phyloP scores from a whole-genome alignment of 2,888 invertebrate species.

The Lepidocyrtinus sp. region DNA sequence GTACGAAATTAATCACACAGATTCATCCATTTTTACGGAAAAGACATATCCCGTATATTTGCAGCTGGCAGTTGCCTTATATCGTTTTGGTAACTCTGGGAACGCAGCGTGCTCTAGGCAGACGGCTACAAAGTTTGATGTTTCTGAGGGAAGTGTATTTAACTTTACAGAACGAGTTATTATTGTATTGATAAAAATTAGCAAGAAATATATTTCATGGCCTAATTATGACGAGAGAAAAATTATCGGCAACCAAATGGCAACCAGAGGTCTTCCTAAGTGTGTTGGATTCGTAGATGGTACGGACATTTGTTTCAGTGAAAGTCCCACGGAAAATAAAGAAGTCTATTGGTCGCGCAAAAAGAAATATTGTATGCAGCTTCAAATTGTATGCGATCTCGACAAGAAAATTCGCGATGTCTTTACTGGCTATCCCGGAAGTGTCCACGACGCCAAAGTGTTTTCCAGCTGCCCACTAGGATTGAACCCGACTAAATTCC shows the following conservation, averaged over 20 bases:
- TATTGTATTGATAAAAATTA: background rate
- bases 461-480: background rate
- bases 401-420: constrained; percentile 24
- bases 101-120: background rate
- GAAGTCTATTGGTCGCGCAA: constrained; percentile 51
- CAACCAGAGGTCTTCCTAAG: constrained; percentile 23
- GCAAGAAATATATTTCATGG: constrained; percentile 23
- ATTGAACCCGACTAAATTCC: background rate
- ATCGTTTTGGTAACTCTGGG: background rate
- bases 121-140: constrained; percentile 15
- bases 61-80: background rate
- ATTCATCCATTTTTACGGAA: too few relatives aligned
- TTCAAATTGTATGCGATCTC: constrained; percentile 46
- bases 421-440: constrained; percentile 42
- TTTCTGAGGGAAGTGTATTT: constrained; percentile 29
- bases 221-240: constrained; percentile 27
- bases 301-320: constrained; percentile 21
- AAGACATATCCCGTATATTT: too few relatives aligned
- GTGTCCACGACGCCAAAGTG: constrained; percentile 52
- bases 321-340: constrained; percentile 41
- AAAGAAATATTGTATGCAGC: constrained; percentile 50
- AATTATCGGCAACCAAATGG: constrained; percentile 29
- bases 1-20: too few relatives aligned
- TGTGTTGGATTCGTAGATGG: constrained; percentile 56
- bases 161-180: background rate